phyloP scores from a whole-genome alignment of 2,888 invertebrate species.

The Hermaeophaga mercurialis region DNA sequence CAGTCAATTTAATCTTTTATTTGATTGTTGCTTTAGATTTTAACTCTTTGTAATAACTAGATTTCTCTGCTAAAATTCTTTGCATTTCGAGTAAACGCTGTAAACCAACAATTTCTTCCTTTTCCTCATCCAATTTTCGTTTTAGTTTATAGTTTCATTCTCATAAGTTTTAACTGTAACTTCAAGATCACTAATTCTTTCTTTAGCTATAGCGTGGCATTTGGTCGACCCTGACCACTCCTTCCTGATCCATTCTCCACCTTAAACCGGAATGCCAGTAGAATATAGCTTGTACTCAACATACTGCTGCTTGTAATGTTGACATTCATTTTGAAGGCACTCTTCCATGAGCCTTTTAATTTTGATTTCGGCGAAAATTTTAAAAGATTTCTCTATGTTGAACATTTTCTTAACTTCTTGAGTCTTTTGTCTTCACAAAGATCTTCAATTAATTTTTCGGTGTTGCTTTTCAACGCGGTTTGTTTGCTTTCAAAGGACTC shows the following conservation, averaged over 20 bases:
- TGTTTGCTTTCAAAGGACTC: constrained; percentile 54
- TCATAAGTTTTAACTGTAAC: constrained; percentile 49
- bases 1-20: constrained; percentile 90
- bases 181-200: constrained; percentile 49
- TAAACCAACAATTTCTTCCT: constrained; percentile 55
- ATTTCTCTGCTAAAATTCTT: constrained; percentile 67
- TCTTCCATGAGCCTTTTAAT: constrained; percentile 55
- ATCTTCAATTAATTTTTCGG: constrained; percentile 60
- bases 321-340: constrained; percentile 53
- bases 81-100: constrained; percentile 73
- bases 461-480: constrained; percentile 51
- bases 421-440: constrained; percentile 59
- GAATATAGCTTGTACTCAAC: constrained; percentile 51
- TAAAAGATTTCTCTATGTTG: constrained; percentile 64
- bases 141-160: constrained; percentile 63
- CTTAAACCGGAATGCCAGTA: constrained; percentile 46
- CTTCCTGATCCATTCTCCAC: too few species aligned
- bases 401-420: constrained; percentile 56
- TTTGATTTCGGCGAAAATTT: constrained; percentile 62
- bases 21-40: constrained; percentile 82
- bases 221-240: constrained; percentile 50
- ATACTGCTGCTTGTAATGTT: constrained; percentile 49
- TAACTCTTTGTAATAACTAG: constrained; percentile 74
- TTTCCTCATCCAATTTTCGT: constrained; percentile 57
- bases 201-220: too few species aligned